A percentile compares a stretch with the other conserved stretches of the same genome.
phyloP scores from a whole-genome alignment of 1,140 invertebrate genomes.

The Paralvinella palmiformis region DNA sequence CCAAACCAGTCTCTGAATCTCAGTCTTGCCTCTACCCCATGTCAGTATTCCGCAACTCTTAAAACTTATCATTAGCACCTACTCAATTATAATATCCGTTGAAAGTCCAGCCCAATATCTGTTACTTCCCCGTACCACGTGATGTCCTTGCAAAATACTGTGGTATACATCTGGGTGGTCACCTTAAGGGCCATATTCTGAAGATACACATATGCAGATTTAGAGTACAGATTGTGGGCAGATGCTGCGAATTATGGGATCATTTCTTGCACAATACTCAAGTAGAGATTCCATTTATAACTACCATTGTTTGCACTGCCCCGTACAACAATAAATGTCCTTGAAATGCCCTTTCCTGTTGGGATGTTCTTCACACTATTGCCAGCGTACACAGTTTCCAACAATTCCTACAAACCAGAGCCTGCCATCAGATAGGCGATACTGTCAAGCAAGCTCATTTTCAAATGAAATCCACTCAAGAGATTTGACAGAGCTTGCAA shows the following conservation, averaged over 20 bases:
- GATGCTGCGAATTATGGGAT: constrained; percentile 11
- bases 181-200: constrained; percentile 6
- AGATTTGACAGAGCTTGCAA: background rate
- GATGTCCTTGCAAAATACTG: constrained; percentile 5
- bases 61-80: constrained; percentile 32
- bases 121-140: constrained; percentile 23
- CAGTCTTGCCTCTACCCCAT: background rate
- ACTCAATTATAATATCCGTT: constrained; percentile 34
- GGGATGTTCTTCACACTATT: constrained; percentile 14
- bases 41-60: constrained; percentile 41
- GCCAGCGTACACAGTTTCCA: constrained; percentile 17
- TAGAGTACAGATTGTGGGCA: background rate
- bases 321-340: background rate
- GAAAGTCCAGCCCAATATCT: constrained; percentile 46
- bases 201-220: constrained; percentile 6
- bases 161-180: background rate
- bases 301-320: background rate
- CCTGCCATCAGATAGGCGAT: constrained; percentile 3
- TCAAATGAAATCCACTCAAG: background rate
- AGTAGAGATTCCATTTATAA: background rate
- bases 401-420: constrained; percentile 17
- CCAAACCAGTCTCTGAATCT: background rate
- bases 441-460: constrained; percentile 19
- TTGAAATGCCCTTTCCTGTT: constrained; percentile 18
- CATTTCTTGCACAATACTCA: constrained; percentile 6